Conservation (phyloP, 1,140 invertebrate species). For the Kradibia gibbosae region DNA sequence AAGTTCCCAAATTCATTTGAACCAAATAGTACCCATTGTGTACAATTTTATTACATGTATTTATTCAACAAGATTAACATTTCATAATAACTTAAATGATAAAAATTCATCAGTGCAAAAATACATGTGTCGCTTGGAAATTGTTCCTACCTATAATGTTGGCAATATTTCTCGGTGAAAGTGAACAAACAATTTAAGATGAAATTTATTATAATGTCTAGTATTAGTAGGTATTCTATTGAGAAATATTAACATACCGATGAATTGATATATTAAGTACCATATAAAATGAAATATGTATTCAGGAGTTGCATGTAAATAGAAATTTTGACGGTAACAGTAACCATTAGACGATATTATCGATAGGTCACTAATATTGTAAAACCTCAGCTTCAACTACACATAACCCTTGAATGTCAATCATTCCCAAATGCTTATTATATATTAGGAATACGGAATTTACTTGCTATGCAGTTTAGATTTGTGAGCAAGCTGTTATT, state of each 20-base stretch:
- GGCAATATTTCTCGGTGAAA: neutral
- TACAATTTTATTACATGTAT: neutral
- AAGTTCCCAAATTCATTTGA: neutral
- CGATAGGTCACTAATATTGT: slow-evolving; percentile 10
- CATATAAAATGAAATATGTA: slow-evolving; percentile 35
- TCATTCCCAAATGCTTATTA: slow-evolving; percentile 34
- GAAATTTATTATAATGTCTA: neutral
- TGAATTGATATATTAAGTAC: slow-evolving; percentile 40
- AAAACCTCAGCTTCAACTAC: neutral
- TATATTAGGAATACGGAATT: slow-evolving; percentile 28
- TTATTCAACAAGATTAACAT: neutral
- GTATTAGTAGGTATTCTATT: neutral
- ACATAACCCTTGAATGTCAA: no score
- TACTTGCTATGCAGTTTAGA: slow-evolving; percentile 17
- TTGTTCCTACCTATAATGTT: neutral
- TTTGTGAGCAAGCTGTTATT: neutral
- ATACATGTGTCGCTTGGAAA: neutral
- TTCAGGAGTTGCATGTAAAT: slow-evolving; percentile 18
- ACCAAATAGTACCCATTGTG: neutral
- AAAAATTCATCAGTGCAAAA: neutral
- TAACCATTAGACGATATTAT: slow-evolving; percentile 40
- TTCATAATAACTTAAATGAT: neutral
- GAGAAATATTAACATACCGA: slow-evolving; percentile 19
- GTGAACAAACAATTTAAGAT: no score
- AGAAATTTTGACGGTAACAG: slow-evolving; percentile 20